phyloP scores from a whole-genome alignment of 2,888 invertebrate species.

The Andrena trimmerana region DNA sequence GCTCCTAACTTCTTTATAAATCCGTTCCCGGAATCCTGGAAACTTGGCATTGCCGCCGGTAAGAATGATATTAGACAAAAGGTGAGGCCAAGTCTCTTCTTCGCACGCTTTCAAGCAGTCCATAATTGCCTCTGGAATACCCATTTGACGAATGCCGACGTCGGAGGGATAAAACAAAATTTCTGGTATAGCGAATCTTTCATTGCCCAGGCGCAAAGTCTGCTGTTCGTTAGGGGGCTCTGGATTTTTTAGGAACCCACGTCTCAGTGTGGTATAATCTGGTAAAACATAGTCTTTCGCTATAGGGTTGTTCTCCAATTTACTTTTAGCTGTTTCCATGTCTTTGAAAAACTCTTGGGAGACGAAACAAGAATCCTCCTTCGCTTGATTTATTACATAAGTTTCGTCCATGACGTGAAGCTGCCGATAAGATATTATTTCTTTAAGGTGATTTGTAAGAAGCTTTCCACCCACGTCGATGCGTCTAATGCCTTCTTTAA shows the following conservation, averaged over 20 bases:
- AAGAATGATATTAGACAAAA: conserved; percentile 93
- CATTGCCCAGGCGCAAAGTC: conserved; percentile 95
- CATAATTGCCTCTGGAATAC: conserved; percentile 95
- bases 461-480: conserved; percentile 99
- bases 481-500: conserved; percentile 90
- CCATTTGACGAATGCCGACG: conserved; percentile 96
- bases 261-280: conserved; percentile 95
- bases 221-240: conserved; percentile 88
- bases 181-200: conserved; percentile 98
- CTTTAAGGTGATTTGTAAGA: conserved; percentile 98
- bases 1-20: conserved; percentile 92
- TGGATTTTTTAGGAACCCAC: conserved; percentile 90
- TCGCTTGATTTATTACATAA: conserved; percentile 98
- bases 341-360: conserved; percentile 93
- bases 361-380: conserved; percentile 98
- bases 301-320: conserved; percentile 89
- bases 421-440: conserved; percentile 97
- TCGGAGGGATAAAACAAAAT: conserved; percentile 97
- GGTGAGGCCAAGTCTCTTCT: conserved; percentile 90
- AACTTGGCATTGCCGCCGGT: conserved; percentile 93
- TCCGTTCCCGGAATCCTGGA: conserved; percentile 93
- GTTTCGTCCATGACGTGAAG: conserved; percentile 99
- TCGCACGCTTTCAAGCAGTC: conserved; percentile 92
- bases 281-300: conserved; percentile 97
- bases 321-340: conserved; percentile 89